Evolutionary conservation across 2,888 invertebrate species (phyloP).

Genomic region (Drosophila borealis): DNA sequence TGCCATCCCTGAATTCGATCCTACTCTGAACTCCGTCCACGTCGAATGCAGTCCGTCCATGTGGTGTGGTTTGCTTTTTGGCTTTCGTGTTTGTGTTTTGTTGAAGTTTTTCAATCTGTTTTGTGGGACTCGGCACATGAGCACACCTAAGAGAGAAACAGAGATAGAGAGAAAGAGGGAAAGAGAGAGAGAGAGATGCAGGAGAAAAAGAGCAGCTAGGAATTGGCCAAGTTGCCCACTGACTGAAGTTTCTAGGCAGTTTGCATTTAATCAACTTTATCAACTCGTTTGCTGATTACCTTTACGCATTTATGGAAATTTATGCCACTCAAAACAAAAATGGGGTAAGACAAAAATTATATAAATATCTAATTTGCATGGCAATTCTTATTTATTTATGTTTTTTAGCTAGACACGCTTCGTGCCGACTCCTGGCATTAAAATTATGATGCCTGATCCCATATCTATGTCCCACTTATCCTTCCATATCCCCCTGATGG

Average conservation of each 20-base stretch:
- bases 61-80: constrained; percentile 37
- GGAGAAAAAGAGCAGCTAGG: not conserved
- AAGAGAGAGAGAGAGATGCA: not conserved
- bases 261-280: constrained; percentile 66
- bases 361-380: constrained; percentile 46
- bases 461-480: constrained; percentile 19
- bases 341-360: constrained; percentile 11
- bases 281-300: constrained; percentile 46
- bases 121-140: constrained; percentile 18
- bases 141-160: not conserved
- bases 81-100: constrained; percentile 44
- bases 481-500: constrained; percentile 15
- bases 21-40: constrained; percentile 8
- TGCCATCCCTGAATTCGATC: constrained; percentile 21
- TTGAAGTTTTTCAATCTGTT: constrained; percentile 66
- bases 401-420: not conserved
- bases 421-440: constrained; percentile 5
- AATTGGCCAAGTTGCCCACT: constrained; percentile 11
- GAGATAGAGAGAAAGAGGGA: not conserved
- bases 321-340: constrained; percentile 46
- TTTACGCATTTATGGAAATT: constrained; percentile 61
- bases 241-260: constrained; percentile 44
- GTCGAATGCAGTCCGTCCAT: constrained; percentile 14
- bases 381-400: not conserved
- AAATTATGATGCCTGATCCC: constrained; percentile 9